These are phyloP conservation scores for Propithecus perrieri DNA, from an alignment of 2,797 vertebrate species.

Conservation along the genomic window DNA sequence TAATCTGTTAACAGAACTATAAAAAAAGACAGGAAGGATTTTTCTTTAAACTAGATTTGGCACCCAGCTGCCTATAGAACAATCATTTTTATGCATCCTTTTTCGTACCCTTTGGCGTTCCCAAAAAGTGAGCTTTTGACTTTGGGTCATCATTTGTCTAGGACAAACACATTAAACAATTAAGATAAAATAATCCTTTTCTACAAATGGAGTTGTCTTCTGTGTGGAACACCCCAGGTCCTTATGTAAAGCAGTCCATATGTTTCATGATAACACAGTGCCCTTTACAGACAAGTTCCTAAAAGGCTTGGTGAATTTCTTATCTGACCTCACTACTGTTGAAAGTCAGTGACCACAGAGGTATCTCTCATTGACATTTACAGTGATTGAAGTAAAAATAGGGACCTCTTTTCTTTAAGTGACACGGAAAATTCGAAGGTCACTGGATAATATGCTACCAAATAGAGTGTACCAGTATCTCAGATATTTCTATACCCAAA, in stretches of 20 bases:
- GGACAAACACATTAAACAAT: conserved; percentile 45
- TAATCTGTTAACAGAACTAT: conserved; percentile 29
- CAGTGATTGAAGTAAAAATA: conserved; percentile 2
- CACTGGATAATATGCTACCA: conserved; percentile 55
- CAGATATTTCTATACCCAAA: conserved; percentile 7
- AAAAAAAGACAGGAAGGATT: not conserved
- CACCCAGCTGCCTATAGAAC: not conserved
- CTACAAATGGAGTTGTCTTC: conserved; percentile 1
- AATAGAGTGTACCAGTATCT: not conserved
- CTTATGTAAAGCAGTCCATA: conserved; percentile 36
- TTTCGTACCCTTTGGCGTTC: conserved; percentile 34
- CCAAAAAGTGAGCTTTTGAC: conserved; percentile 47
- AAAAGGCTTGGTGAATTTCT: conserved; percentile 63
- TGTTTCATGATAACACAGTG: conserved; percentile 51
- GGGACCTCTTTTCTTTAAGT: conserved; percentile 51
- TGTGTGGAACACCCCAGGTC: conserved; percentile 27
- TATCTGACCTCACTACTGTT: conserved; percentile 61
- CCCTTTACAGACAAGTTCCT: conserved; percentile 49
- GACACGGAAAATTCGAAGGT: conserved; percentile 70
- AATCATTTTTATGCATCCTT: not conserved
- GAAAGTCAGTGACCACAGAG: conserved; percentile 70
- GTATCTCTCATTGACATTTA: conserved; percentile 73
- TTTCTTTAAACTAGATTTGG: conserved; percentile 55
- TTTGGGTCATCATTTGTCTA: conserved; percentile 24
- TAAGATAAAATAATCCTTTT: conserved; percentile 43